phyloP scores from a whole-genome alignment of 2,888 invertebrate species.

The Monochamus alternatus region DNA sequence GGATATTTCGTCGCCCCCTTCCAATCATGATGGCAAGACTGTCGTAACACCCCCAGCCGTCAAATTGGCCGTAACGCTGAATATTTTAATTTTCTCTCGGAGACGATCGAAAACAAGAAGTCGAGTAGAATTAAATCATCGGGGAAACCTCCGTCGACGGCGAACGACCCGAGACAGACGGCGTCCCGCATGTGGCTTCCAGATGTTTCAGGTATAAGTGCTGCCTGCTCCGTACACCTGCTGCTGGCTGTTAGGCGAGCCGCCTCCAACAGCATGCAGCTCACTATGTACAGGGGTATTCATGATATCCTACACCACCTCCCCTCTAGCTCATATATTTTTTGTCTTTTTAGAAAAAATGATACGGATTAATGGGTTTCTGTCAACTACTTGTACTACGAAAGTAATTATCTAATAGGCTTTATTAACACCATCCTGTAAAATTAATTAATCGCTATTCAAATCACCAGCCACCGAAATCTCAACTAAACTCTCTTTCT shows the following conservation, averaged over 20 bases:
- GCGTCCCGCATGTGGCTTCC: slow-evolving; percentile 51
- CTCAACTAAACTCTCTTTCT: too few species aligned
- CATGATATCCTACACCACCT: too few species aligned
- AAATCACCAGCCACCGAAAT: too few species aligned
- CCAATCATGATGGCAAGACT: too few species aligned
- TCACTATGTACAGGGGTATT: not conserved
- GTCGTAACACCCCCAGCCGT: not conserved
- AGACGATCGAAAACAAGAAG: slow-evolving; percentile 18
- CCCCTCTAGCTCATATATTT: too few species aligned
- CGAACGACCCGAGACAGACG: slow-evolving; percentile 26
- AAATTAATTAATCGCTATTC: too few species aligned
- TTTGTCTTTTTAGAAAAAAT: too few species aligned
- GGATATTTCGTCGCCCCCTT: too few species aligned
- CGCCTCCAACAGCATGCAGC: slow-evolving; percentile 5
- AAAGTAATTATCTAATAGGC: too few species aligned
- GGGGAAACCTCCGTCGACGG: slow-evolving; percentile 14
- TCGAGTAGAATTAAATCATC: slow-evolving; percentile 24
- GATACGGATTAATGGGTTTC: too few species aligned
- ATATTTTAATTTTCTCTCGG: slow-evolving; percentile 16
- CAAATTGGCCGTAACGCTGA: not conserved
- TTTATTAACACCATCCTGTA: too few species aligned
- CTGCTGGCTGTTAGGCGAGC: slow-evolving; percentile 22
- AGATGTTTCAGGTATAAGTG: slow-evolving; percentile 51
- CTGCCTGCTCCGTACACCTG: slow-evolving; percentile 45
- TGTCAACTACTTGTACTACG: too few species aligned